Evolutionary conservation across 2,888 invertebrate species (phyloP).

Genomic region (Eilema griseolum): DNA sequence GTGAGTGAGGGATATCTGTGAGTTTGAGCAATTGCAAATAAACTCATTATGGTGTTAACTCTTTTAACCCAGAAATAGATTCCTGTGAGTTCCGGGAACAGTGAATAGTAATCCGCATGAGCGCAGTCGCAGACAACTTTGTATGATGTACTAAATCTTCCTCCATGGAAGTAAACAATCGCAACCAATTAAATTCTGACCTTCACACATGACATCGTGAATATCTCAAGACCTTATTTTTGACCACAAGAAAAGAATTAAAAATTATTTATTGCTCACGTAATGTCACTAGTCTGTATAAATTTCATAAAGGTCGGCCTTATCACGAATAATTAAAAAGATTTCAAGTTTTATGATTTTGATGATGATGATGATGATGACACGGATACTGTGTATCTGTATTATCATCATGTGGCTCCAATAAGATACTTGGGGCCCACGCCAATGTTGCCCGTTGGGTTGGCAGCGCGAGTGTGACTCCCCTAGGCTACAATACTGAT

Average conservation of each 20-base stretch:
- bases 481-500: too few relatives aligned
- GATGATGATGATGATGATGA: background rate
- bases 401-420: background rate
- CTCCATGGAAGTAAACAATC: conserved; percentile 33
- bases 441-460: too few relatives aligned
- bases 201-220: conserved; percentile 32
- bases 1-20: background rate
- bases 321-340: conserved; percentile 46
- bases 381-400: background rate
- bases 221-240: conserved; percentile 39
- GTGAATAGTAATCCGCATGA: too few relatives aligned
- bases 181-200: conserved; percentile 34
- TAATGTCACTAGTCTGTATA: conserved; percentile 59
- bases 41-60: too few relatives aligned
- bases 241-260: conserved; percentile 46
- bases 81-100: too few relatives aligned
- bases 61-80: too few relatives aligned
- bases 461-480: too few relatives aligned
- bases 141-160: background rate
- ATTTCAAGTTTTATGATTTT: conserved; percentile 39
- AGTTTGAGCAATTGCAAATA: too few relatives aligned
- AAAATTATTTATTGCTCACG: conserved; percentile 52
- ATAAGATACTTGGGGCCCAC: too few relatives aligned
- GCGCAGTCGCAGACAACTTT: too few relatives aligned
- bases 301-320: conserved; percentile 64